Percentiles rank a stretch among this genome's conserved stretches.
Conservation (phyloP, 2,797 vertebrate species). For the Etheostoma perlongum region DNA sequence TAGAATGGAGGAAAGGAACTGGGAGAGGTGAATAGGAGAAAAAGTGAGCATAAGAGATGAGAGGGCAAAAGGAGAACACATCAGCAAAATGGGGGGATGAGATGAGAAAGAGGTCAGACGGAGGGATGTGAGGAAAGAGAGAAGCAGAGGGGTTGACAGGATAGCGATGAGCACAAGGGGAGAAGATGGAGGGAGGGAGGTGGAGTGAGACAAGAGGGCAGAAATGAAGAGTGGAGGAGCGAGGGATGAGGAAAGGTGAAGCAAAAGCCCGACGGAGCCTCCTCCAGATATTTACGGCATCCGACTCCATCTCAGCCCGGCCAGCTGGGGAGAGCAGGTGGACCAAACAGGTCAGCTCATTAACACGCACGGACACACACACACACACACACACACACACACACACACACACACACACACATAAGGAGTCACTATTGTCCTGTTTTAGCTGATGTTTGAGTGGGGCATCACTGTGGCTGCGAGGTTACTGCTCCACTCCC, state of each 20-base stretch:
- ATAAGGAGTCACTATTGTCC: conserved; percentile 41
- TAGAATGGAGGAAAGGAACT: background rate
- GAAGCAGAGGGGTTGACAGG: conserved; percentile 17
- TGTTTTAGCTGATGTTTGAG: conserved; percentile 55
- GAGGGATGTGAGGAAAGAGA: conserved; percentile 18
- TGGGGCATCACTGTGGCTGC: conserved; percentile 38
- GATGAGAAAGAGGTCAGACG: conserved; percentile 39
- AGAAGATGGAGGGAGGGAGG: conserved; percentile 31
- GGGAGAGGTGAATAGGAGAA: background rate
- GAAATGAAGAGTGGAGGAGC: conserved; percentile 22
- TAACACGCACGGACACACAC: conserved; percentile 75
- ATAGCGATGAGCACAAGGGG: conserved; percentile 33
- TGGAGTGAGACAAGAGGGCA: conserved; percentile 39
- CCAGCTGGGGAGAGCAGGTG: conserved; percentile 85
- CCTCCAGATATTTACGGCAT: conserved; percentile 80
- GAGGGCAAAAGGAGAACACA: conserved; percentile 1
- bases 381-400: conserved; percentile 30
- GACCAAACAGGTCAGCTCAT: conserved; percentile 85
- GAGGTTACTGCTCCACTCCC: conserved; percentile 49
- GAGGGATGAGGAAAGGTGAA: conserved; percentile 47
- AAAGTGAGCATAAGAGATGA: conserved; percentile 1
- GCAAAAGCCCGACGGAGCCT: conserved; percentile 66
- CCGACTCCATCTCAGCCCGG: conserved; percentile 71
- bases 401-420: conserved; percentile 25
- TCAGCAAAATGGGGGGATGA: background rate